phyloP scores from a whole-genome alignment of 2,888 invertebrate species.

The Drosophila leonis region DNA sequence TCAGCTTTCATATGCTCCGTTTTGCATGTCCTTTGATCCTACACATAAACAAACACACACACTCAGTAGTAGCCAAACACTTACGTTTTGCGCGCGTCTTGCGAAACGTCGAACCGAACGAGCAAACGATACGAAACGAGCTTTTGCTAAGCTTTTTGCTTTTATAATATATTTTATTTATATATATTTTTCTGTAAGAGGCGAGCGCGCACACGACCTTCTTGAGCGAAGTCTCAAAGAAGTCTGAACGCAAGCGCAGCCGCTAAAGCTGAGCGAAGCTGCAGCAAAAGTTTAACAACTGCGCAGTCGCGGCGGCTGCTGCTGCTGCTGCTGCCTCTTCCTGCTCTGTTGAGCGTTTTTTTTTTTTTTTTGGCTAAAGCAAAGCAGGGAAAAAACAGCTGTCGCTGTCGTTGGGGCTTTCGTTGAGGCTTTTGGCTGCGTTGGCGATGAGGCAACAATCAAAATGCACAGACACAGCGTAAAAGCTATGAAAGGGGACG shows the following conservation, averaged over 20 bases:
- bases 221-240: slow-evolving; percentile 86
- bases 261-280: slow-evolving; percentile 62
- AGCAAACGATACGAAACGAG: slow-evolving; percentile 35
- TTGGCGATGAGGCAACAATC: slow-evolving; percentile 74
- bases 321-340: slow-evolving; percentile 37
- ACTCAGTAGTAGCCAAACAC: slow-evolving; percentile 29
- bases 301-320: slow-evolving; percentile 48
- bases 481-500: slow-evolving; percentile 62
- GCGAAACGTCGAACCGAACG: slow-evolving; percentile 29
- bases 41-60: slow-evolving; percentile 23
- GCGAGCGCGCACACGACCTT: slow-evolving; percentile 83
- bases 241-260: slow-evolving; percentile 84
- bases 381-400: slow-evolving; percentile 67
- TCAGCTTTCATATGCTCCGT: slow-evolving; percentile 17
- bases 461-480: slow-evolving; percentile 63
- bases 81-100: slow-evolving; percentile 39
- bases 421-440: slow-evolving; percentile 37
- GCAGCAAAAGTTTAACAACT: slow-evolving; percentile 28
- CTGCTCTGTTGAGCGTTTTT: slow-evolving; percentile 43
- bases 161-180: not conserved
- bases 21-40: slow-evolving; percentile 56
- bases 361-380: slow-evolving; percentile 44
- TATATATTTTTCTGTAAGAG: slow-evolving; percentile 7
- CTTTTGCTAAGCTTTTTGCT: slow-evolving; percentile 26
- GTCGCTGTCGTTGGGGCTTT: slow-evolving; percentile 35